Base-by-base conservation (phyloP, 2,113 vertebrate genomes). In the Todiramphus chloris region DNA sequence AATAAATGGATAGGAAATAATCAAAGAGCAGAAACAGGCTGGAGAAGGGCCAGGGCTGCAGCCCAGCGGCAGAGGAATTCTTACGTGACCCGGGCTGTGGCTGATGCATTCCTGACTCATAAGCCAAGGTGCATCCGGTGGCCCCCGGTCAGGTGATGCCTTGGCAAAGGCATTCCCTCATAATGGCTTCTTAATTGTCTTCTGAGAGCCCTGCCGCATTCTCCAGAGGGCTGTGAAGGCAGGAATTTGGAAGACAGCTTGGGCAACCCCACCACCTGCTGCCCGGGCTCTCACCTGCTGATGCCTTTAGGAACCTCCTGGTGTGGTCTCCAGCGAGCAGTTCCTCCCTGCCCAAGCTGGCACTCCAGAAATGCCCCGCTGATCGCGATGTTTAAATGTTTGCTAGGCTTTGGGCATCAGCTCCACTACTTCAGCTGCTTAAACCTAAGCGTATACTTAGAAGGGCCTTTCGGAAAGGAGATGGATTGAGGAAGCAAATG, bases 171-270 rank as follows among this genome's bases (percentile, higher is more conserved):
- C 85, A 60, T 63, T 90, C 87, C 90, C 93, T 89, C 12, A 0
- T 92, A 94, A 92, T 85, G 90, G 88, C 37, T 66, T 48, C 67
- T 70, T 67, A 81, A 92, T 83, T 92, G 90, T 90, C 93, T 92
- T 94, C 60, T 67, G 56, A 21, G 59, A 87, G 74, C 19, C 51
- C 3, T 1, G 39, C 33, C 66, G 4, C 35, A 6, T 66, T 73
- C 92, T 92, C 89, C 67, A 30, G 90, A 31, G 95, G 78, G 82
- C 87, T 66, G 91, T 23, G 93, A 86, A 81, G 94, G 7, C 84
- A 50, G 68, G 8, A 46, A 18, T 16, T 11, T 17, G 82, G 94
- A 76, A 25, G 53, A 13, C 73, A 5, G 15, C 0, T 23, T 51
- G 87, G 48, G 63, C 63, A 43, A 50, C 37, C 23, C 83, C 43